phyloP scores from a whole-genome alignment of 1,140 invertebrate genomes.

The Brachionus plicatilis region DNA sequence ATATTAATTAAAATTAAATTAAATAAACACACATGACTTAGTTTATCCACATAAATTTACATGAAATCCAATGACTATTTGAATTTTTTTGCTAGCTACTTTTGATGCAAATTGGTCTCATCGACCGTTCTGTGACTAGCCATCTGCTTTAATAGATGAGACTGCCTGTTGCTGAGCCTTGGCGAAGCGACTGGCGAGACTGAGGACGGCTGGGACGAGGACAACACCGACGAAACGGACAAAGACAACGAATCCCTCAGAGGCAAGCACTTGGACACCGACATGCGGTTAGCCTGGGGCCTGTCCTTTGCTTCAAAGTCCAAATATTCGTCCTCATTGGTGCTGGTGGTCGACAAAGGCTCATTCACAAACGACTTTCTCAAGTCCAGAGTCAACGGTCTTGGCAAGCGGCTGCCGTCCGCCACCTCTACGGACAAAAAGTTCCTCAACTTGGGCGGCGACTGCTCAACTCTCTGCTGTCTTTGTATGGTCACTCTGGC shows the following conservation, averaged over 20 bases:
- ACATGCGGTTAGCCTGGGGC: not conserved
- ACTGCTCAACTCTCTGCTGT: constrained; percentile 7
- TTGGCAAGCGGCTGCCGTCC: not conserved
- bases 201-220: not conserved
- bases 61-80: not conserved
- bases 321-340: constrained; percentile 10
- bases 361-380: not conserved
- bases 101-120: not conserved
- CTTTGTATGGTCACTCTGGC: constrained; percentile 1
- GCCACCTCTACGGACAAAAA: not conserved
- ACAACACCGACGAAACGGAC: not conserved
- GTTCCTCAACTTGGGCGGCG: not conserved
- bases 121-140: constrained; percentile 6
- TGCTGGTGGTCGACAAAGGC: not conserved
- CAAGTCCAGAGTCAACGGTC: constrained; percentile 4
- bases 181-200: not conserved
- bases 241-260: not conserved
- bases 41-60: not conserved
- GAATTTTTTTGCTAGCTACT: not conserved
- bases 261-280: not conserved
- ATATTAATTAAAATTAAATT: not conserved
- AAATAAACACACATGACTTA: not conserved
- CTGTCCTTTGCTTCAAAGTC: not conserved
- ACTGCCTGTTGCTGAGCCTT: not conserved
- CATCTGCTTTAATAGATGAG: not conserved